Evolutionary conservation across 2,888 invertebrate genomes (phyloP).

Genomic region (Euproctis similis): DNA sequence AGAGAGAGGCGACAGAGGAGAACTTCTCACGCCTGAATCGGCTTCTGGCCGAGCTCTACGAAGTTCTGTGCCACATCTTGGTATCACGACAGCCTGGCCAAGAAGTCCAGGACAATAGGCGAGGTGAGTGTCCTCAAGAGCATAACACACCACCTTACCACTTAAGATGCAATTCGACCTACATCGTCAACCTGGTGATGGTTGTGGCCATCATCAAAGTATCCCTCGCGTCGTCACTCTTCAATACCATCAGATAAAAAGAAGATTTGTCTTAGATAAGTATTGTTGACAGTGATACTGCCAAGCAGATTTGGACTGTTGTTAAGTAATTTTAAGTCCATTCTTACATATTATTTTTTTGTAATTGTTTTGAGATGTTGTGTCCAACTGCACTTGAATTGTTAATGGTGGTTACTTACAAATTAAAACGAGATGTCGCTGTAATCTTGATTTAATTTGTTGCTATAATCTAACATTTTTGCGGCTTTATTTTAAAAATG

Average conservation of each 20-base stretch:
- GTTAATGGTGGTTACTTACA: conserved; percentile 61
- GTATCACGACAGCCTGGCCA: conserved; percentile 68
- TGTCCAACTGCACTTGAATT: conserved; percentile 75
- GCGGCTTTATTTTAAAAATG: conserved; percentile 38
- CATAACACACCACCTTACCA: conserved; percentile 71
- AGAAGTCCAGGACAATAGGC: conserved; percentile 63
- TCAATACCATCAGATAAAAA: conserved; percentile 73
- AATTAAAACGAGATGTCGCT: conserved; percentile 33
- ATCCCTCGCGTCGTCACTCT: conserved; percentile 68
- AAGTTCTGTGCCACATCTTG: conserved; percentile 74
- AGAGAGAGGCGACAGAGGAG: conserved; percentile 73
- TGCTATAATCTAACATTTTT: conserved; percentile 38
- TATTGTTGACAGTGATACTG: conserved; percentile 71
- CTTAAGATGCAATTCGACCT: conserved; percentile 76
- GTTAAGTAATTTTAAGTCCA: conserved; percentile 73
- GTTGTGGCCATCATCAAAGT: conserved; percentile 71
- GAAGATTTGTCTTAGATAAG: conserved; percentile 58
- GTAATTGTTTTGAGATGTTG: conserved; percentile 59
- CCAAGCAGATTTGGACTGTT: conserved; percentile 70
- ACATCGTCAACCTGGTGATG: conserved; percentile 74
- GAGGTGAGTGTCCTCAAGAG: conserved; percentile 73
- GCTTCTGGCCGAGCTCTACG: conserved; percentile 73
- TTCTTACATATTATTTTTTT: conserved; percentile 43
- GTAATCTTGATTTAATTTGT: conserved; percentile 39
- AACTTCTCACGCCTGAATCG: conserved; percentile 75